Evolutionary conservation across 2,113 vertebrate genomes (phyloP).

Genomic region (Ammodytes marinus): DNA sequence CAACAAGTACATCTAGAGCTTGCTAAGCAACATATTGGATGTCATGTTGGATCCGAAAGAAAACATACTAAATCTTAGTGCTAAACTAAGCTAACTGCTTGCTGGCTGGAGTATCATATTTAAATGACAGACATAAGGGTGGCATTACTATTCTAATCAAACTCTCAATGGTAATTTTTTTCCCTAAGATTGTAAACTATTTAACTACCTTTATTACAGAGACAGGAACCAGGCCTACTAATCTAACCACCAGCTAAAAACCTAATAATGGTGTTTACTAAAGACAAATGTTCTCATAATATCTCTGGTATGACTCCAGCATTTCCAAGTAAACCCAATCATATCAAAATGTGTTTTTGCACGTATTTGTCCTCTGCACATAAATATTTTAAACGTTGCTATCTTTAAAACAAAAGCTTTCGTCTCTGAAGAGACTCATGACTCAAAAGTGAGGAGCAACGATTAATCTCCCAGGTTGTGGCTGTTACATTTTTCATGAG

Average conservation of each 20-base stretch:
- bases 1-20: background rate
- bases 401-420: background rate
- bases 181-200: no score
- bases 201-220: no score
- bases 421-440: background rate
- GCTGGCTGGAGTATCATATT: no score
- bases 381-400: background rate
- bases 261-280: no score
- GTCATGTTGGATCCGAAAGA: background rate
- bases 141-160: no score
- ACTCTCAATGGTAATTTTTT: no score
- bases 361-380: background rate
- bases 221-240: no score
- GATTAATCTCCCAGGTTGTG: background rate
- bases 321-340: no score
- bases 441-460: background rate
- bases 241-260: no score
- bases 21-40: background rate
- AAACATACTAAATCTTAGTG: background rate
- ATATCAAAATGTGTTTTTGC: background rate
- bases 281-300: no score
- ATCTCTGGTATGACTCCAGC: no score
- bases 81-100: background rate
- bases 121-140: no score
- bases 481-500: conserved; percentile 15